phyloP scores from a whole-genome alignment of 2,888 invertebrate species.

The Melieria picta region DNA sequence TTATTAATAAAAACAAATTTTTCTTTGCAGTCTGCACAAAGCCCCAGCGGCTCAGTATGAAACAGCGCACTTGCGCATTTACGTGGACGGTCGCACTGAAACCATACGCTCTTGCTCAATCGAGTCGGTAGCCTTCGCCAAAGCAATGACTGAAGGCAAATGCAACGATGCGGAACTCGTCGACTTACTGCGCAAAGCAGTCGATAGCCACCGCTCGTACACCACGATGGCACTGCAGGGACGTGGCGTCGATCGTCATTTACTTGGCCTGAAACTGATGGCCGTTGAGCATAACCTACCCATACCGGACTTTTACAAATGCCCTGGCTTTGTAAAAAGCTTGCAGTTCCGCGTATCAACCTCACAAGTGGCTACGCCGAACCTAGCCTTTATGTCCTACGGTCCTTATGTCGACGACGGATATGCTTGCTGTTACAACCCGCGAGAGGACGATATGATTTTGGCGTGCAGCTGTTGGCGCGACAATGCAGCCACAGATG shows the following conservation, averaged over 20 bases:
- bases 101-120: conserved; percentile 91
- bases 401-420: conserved; percentile 88
- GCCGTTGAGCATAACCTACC: conserved; percentile 81
- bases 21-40: conserved; percentile 72
- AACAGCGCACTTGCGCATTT: conserved; percentile 88
- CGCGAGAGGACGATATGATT: conserved; percentile 78
- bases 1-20: neutral
- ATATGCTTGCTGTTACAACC: conserved; percentile 96
- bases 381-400: conserved; percentile 89
- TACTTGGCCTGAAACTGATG: conserved; percentile 86
- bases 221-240: conserved; percentile 71
- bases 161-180: conserved; percentile 57
- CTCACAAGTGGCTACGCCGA: conserved; percentile 86
- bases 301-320: conserved; percentile 79
- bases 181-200: conserved; percentile 74
- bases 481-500: conserved; percentile 71
- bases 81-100: conserved; percentile 88
- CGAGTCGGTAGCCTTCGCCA: conserved; percentile 83
- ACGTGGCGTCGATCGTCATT: conserved; percentile 90
- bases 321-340: conserved; percentile 77
- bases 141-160: conserved; percentile 69
- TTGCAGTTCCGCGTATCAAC: conserved; percentile 86
- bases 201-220: conserved; percentile 84
- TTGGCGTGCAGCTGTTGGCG: conserved; percentile 79
- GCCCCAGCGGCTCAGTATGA: conserved; percentile 89